Evolutionary conservation across 2,113 vertebrate genomes (phyloP).

Genomic region (Pituophis catenifer): DNA sequence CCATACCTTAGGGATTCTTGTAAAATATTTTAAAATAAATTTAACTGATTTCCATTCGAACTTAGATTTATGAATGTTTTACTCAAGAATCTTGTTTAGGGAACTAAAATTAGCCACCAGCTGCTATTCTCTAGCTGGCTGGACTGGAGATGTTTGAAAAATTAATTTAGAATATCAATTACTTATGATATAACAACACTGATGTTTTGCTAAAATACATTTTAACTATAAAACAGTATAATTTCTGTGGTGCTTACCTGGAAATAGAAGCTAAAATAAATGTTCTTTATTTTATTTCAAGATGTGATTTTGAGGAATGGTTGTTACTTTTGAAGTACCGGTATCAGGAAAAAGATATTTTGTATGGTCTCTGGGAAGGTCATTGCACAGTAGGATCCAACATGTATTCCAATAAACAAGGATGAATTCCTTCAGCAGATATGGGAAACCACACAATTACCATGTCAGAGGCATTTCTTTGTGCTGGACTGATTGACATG

Average conservation of each 20-base stretch:
- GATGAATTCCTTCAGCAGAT: neutral
- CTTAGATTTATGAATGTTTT: neutral
- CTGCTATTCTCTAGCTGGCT: neutral
- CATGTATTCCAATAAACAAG: neutral
- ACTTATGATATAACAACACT: neutral
- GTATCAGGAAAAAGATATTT: neutral
- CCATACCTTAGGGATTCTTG: slow-evolving; percentile 1
- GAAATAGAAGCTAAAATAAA: neutral
- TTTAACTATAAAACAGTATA: neutral
- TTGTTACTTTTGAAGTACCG: neutral
- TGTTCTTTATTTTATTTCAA: neutral
- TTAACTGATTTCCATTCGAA: neutral
- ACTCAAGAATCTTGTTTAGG: neutral
- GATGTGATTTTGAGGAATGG: neutral
- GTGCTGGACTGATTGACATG: slow-evolving; percentile 13
- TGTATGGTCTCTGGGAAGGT: neutral
- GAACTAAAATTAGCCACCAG: neutral
- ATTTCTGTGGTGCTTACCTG: neutral
- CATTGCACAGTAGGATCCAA: neutral
- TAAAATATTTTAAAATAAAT: neutral
- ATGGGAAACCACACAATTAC: neutral
- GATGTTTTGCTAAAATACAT: neutral
- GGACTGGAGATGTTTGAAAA: neutral
- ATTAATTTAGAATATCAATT: neutral
- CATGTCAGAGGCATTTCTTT: neutral